Evolutionary conservation across 2,888 invertebrate genomes (phyloP), one percentile per base, ranked within the genome.

Genomic region (Diplolepis rosae): DNA sequence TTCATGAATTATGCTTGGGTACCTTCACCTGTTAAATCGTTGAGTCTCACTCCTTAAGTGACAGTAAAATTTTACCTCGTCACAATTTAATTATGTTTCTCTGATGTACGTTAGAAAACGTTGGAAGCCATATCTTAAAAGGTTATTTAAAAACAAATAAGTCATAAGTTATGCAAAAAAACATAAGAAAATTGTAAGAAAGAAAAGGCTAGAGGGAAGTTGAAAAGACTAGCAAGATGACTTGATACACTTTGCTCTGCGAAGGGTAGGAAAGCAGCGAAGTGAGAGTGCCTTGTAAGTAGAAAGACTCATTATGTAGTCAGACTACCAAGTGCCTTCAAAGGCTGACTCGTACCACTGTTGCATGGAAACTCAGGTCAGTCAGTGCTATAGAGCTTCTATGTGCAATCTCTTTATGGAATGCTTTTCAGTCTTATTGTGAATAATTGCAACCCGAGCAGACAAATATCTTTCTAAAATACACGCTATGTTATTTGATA

Each of bases 281-380:
- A 61, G 52, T 18, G 65, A 52, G 32, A 54, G 54, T 39, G 39
- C 24, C 61, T 67, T 75, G 75, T 78, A 81, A 83, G 82, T 82
- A 77, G 79, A 77, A 79, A 74, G 78, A 79, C 78, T 84, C 81
- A 78, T 84, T 84, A 84, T 77, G 79, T 76, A 83, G 80, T 80
- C 82, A 76, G 82, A 73, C 72, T 52, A 51, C 71, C 48, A 61
- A 69, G 71, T 73, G 72, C 71, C 77, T 75, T 82, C 82, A 82
- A 83, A 83, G 82, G 76, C 68, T 66, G 68, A 74, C 54, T 45
- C 56, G n/a, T n/a, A n/a, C n/a, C 32, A 30, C 30, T 18, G 70
- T 75, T 56, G 73, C 74, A 68, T 68, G 71, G 73, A 79, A 80
- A 70, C 77, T 70, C 72, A 68, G 79, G 74, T 74, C 76, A 75